Evolutionary conservation across 2,797 vertebrate species (phyloP).

Genomic region (Nannoperca obscura): DNA sequence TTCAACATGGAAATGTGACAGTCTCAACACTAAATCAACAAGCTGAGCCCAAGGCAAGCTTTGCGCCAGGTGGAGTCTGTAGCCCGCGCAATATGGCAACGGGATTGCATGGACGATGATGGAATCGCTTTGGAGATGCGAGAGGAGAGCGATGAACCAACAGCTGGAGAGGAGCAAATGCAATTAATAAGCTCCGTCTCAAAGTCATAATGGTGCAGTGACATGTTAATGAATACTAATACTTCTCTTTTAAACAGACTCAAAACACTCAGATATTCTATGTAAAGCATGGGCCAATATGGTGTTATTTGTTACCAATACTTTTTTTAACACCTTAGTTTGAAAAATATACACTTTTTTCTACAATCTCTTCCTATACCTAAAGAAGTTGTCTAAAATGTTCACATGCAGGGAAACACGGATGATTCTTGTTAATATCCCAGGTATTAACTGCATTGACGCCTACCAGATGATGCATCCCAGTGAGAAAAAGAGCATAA

Average conservation of each 20-base stretch:
- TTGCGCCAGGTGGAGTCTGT: constrained; percentile 45
- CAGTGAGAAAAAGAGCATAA: constrained; percentile 27
- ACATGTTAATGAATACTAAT: neutral
- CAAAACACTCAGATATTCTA: neutral
- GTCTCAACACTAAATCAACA: constrained; percentile 57
- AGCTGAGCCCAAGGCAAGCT: constrained; percentile 47
- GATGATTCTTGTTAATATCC: constrained; percentile 25
- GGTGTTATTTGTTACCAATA: neutral
- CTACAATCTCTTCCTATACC: neutral
- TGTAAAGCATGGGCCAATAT: neutral
- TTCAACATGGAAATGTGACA: constrained; percentile 63
- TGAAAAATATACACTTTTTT: no score
- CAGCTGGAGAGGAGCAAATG: constrained; percentile 45
- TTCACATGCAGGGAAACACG: constrained; percentile 12
- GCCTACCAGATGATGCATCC: neutral
- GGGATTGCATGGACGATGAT: constrained; percentile 35
- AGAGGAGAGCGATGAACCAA: constrained; percentile 20
- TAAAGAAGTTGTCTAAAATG: neutral
- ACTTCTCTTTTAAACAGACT: neutral
- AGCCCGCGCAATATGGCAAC: constrained; percentile 33
- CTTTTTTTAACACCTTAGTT: no score
- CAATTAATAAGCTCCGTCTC: constrained; percentile 16
- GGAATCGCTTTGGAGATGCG: constrained; percentile 12
- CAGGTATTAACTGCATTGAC: constrained; percentile 26
- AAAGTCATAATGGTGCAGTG: neutral